Evolutionary conservation across 1,140 invertebrate species (phyloP), one percentile per base, ranked within the genome.

Genomic region (Drosophila mayri): DNA sequence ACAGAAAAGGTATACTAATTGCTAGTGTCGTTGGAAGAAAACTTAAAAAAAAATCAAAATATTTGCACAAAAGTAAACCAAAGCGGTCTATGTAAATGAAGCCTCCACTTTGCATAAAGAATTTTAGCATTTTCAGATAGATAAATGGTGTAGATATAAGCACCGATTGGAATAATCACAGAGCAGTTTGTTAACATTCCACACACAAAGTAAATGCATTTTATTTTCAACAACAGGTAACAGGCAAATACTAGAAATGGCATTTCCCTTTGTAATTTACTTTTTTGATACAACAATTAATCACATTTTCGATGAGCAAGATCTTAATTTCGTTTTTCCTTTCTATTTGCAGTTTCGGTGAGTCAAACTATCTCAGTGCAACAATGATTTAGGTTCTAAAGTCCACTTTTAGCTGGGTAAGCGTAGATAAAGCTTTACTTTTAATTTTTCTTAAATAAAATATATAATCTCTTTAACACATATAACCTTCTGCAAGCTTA

Each of bases 321-420:
- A 12, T 12, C 18, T 18, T 66, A 60, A 55, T 75, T 63, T 66
- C 10, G 12, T 25, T 64, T 47, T 73, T 25, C 61, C 22, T 61
- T 81, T 86, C 28, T 86, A 44, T 64, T 86, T 87, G 59, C 79
- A 82, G 82, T 81, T 86, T 86, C 77, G 82, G 79, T 86, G 66
- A 87, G 82, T 86, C 58, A 59, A 72, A 40, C n/a, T 30, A 20
- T 14, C 11, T 11, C 16, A 18, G 11, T 30, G 43, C 16, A 65
- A 12, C 20, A 3, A 12, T 40, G 25, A 67, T 22, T 64, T 32
- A 65, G 44, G 7, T 62, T 66, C 18, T 35, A 37, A 14, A 64
- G 35, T 30, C 22, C 3, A 41, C 14, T 61, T 16, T 0, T 18
- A 18, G 20, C 38, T 43, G 38, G 62, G 62, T 64, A 64, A 64